phyloP scores from a whole-genome alignment of 2,113 vertebrate species.

The Saiga tatarica region DNA sequence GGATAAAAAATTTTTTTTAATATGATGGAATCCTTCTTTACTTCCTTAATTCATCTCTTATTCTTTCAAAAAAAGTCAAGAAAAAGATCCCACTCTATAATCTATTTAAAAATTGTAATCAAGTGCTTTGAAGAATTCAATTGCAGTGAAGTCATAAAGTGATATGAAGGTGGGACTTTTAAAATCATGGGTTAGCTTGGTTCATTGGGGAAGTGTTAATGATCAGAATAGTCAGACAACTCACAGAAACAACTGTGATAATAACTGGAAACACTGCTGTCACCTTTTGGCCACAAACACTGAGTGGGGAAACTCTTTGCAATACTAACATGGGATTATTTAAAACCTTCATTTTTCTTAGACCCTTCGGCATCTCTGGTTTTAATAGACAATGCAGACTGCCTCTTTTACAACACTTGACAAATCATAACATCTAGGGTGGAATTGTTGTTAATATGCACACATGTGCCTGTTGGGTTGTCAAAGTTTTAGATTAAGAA shows the following conservation, averaged over 20 bases:
- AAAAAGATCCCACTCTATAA: conserved; percentile 57
- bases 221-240: conserved; percentile 51
- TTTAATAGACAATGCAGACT: not conserved
- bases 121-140: conserved; percentile 48
- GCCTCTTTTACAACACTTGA: not conserved
- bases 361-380: conserved; percentile 24
- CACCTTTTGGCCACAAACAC: not conserved
- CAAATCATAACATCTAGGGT: not conserved
- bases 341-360: conserved; percentile 41
- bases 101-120: conserved; percentile 35
- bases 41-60: conserved; percentile 73
- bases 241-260: not conserved
- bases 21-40: conserved; percentile 40
- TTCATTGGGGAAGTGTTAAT: not conserved
- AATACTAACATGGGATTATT: not conserved
- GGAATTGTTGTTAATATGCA: not conserved
- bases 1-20: conserved; percentile 52
- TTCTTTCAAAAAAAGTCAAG: conserved; percentile 57
- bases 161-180: conserved; percentile 24
- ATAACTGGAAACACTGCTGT: conserved; percentile 42
- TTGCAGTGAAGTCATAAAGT: conserved; percentile 30
- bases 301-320: not conserved
- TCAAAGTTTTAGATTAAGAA: conserved; percentile 38
- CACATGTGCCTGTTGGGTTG: conserved; percentile 41
- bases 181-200: conserved; percentile 59